phyloP scores from a whole-genome alignment of 1,140 invertebrate genomes.

The Tetragonula clypearis region DNA sequence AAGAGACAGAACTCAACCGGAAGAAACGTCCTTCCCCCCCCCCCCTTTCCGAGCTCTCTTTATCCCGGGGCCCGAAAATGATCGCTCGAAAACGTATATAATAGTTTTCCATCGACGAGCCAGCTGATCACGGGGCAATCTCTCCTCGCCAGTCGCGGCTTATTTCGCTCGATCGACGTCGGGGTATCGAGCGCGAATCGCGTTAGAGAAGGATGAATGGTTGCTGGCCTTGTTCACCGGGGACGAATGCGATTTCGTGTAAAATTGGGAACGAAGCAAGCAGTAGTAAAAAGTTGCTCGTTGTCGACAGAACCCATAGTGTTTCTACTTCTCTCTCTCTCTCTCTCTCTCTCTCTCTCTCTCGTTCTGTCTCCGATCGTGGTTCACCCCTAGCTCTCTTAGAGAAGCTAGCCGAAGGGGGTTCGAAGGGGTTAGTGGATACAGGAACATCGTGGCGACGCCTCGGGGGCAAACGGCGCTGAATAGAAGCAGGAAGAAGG shows the following conservation, averaged over 20 bases:
- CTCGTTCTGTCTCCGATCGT: slow-evolving; percentile 12
- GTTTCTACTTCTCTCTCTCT: not conserved
- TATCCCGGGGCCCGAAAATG: not conserved
- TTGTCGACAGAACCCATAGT: no score
- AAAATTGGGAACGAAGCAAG: slow-evolving; percentile 70
- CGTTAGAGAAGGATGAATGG: slow-evolving; percentile 53
- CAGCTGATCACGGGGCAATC: slow-evolving; percentile 14
- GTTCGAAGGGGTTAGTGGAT: not conserved
- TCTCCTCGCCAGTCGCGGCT: slow-evolving; percentile 29
- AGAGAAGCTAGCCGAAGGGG: not conserved
- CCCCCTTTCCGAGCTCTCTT: no score
- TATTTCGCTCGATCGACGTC: slow-evolving; percentile 32
- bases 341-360: slow-evolving; percentile 21
- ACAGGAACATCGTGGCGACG: slow-evolving; percentile 53
- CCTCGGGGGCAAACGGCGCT: slow-evolving; percentile 58
- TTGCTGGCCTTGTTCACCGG: not conserved
- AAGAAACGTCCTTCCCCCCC: not conserved
- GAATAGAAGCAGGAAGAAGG: slow-evolving; percentile 58
- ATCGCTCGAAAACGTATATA: not conserved
- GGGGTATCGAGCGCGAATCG: slow-evolving; percentile 41
- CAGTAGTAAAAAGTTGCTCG: slow-evolving; percentile 66
- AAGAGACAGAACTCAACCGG: not conserved
- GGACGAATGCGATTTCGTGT: slow-evolving; percentile 51
- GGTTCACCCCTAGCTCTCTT: not conserved
- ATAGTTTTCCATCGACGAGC: not conserved